phyloP scores from a whole-genome alignment of 2,888 invertebrate genomes.

The Amphipoea lucens region DNA sequence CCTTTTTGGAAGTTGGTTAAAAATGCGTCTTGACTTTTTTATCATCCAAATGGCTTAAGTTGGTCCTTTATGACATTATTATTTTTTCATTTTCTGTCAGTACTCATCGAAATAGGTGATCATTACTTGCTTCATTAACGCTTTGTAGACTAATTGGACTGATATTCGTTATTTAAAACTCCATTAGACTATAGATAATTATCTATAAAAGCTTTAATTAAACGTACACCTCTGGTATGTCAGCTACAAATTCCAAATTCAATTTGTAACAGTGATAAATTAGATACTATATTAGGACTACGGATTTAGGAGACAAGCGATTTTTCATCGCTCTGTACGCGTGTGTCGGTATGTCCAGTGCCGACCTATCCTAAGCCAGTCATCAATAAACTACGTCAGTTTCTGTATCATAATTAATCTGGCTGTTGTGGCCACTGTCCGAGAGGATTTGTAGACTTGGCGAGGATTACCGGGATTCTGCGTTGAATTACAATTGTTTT shows the following conservation, averaged over 20 bases:
- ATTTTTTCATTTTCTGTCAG: constrained; percentile 18
- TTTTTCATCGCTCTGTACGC: constrained; percentile 34
- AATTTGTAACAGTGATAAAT: constrained; percentile 16
- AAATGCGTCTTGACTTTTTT: not conserved
- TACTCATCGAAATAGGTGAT: not conserved
- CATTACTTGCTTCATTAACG: constrained; percentile 23
- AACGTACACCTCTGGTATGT: not conserved
- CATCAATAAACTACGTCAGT: constrained; percentile 65
- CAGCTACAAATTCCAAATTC: constrained; percentile 17
- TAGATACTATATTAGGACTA: not conserved
- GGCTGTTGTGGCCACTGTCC: constrained; percentile 45
- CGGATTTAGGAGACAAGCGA: constrained; percentile 21
- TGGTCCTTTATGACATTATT: not conserved
- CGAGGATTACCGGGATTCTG: constrained; percentile 59
- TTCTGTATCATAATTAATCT: constrained; percentile 65
- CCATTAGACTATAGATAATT: constrained; percentile 11
- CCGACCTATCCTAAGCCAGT: constrained; percentile 38
- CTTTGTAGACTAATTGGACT: constrained; percentile 17
- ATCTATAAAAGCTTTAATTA: not conserved
- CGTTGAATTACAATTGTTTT: constrained; percentile 50
- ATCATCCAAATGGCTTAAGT: constrained; percentile 7
- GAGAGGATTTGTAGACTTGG: constrained; percentile 60
- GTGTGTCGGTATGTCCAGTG: constrained; percentile 10
- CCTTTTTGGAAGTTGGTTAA: no score
- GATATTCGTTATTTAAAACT: constrained; percentile 11